These are phyloP conservation scores for Cryptophagus acutangulus DNA, from an alignment of 2,888 invertebrate genomes.

Conservation along the genomic window DNA sequence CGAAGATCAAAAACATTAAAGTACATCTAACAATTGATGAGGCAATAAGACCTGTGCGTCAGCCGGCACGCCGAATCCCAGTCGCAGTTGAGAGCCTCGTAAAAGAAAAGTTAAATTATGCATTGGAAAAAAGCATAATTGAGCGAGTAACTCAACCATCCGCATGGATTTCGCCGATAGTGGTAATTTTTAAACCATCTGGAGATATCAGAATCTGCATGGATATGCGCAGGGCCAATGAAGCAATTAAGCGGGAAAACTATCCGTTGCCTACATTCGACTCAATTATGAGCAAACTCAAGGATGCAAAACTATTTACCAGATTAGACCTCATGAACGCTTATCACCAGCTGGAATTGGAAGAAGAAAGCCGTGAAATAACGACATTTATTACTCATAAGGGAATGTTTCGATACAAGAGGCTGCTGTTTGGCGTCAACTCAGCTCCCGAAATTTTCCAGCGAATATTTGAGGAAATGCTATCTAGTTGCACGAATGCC, in stretches of 20 bases:
- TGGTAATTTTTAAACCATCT: slow-evolving; percentile 30
- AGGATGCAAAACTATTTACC: not conserved
- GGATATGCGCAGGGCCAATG: slow-evolving; percentile 38
- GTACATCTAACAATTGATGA: slow-evolving; percentile 22
- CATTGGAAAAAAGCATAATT: slow-evolving; percentile 25
- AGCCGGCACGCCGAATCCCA: slow-evolving; percentile 21
- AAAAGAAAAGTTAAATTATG: slow-evolving; percentile 14
- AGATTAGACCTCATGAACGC: not conserved
- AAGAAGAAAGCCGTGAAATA: not conserved
- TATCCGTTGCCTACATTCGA: not conserved
- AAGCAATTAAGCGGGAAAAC: slow-evolving; percentile 31
- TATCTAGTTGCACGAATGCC: slow-evolving; percentile 13
- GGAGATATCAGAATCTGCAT: slow-evolving; percentile 32
- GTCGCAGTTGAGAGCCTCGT: slow-evolving; percentile 15
- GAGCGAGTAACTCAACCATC: slow-evolving; percentile 30
- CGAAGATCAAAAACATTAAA: slow-evolving; percentile 22
- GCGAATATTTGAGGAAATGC: slow-evolving; percentile 13
- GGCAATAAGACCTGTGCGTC: slow-evolving; percentile 22
- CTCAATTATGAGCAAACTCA: not conserved
- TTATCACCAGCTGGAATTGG: not conserved
- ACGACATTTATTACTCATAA: not conserved
- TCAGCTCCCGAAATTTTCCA: not conserved
- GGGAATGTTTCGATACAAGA: not conserved
- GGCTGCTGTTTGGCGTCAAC: not conserved
- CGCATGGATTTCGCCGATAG: slow-evolving; percentile 37